Percentiles rank a stretch among this genome's conserved stretches.
Evolutionary conservation across 1,140 invertebrate genomes (phyloP).

Genomic region (Platyura marginata): DNA sequence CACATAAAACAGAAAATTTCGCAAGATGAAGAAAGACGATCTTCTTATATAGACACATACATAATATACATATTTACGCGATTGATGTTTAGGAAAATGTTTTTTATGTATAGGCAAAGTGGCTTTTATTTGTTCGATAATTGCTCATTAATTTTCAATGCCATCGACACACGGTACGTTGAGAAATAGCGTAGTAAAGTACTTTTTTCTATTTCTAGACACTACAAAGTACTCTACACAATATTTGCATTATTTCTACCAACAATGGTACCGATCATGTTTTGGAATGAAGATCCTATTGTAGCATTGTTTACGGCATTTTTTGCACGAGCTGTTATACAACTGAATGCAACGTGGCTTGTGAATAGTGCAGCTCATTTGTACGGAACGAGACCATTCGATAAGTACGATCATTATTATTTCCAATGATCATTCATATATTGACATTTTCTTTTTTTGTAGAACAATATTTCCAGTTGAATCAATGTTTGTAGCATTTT

Average conservation of each 20-base stretch:
- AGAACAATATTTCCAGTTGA: conserved; percentile 38
- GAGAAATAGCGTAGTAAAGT: too few species aligned
- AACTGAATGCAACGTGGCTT: conserved; percentile 66
- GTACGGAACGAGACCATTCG: conserved; percentile 45
- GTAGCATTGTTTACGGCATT: conserved; percentile 33
- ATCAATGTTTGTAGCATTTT: conserved; percentile 29
- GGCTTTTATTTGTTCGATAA: too few species aligned
- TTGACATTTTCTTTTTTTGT: conserved; percentile 6
- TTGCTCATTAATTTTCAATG: too few species aligned
- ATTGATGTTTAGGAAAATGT: too few species aligned
- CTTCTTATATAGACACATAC: too few species aligned
- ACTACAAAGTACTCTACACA: conserved; percentile 45
- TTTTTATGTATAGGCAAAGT: too few species aligned
- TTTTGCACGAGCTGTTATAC: conserved; percentile 46
- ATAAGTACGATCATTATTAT: conserved; percentile 28
- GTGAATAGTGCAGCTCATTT: conserved; percentile 68
- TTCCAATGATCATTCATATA: background rate
- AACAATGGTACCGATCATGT: conserved; percentile 42
- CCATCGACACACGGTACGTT: too few species aligned
- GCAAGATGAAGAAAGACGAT: too few species aligned
- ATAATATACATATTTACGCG: too few species aligned
- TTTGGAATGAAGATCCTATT: conserved; percentile 43
- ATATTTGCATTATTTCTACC: conserved; percentile 51
- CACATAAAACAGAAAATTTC: too few species aligned
- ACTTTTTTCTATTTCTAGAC: conserved; percentile 32